Evolutionary conservation across 2,113 vertebrate species (phyloP).

Genomic region (Phylloscopus trochilus): DNA sequence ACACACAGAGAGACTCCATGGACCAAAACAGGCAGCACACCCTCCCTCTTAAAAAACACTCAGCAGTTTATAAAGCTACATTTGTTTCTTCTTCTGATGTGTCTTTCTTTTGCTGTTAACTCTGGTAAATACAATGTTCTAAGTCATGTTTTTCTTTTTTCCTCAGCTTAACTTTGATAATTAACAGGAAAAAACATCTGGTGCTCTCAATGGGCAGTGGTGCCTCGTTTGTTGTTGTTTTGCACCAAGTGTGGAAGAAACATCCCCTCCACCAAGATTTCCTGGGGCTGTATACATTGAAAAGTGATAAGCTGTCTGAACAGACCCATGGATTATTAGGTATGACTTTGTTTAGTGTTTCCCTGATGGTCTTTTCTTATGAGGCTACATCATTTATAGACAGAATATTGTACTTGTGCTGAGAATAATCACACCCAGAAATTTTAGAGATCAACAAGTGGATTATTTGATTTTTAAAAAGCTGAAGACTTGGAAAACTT

Average conservation of each 20-base stretch:
- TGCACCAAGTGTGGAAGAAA: constrained; percentile 89
- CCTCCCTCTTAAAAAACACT: not conserved
- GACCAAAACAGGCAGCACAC: not conserved
- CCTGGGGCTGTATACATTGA: constrained; percentile 89
- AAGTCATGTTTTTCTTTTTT: not conserved
- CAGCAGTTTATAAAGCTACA: not conserved
- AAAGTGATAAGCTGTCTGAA: constrained; percentile 82
- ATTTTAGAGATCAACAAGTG: not conserved
- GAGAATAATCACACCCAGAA: not conserved
- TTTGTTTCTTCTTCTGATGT: not conserved
- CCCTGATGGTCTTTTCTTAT: not conserved
- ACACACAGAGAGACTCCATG: not conserved
- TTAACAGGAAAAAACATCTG: constrained; percentile 81
- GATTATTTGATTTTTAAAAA: not conserved
- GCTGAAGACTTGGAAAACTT: not conserved
- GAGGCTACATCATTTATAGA: not conserved
- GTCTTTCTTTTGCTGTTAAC: not conserved
- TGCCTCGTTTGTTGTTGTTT: constrained; percentile 84
- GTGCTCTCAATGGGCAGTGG: constrained; percentile 80
- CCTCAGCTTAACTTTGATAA: constrained; percentile 80
- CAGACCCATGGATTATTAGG: constrained; percentile 90
- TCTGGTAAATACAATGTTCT: not conserved
- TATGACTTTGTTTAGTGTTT: constrained; percentile 58
- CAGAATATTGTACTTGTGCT: not conserved
- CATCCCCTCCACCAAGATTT: constrained; percentile 86